Percentiles rank a stretch among this genome's conserved stretches.
Conservation (phyloP, 2,797 vertebrate species). For the Dendrocincla tyrannina region DNA sequence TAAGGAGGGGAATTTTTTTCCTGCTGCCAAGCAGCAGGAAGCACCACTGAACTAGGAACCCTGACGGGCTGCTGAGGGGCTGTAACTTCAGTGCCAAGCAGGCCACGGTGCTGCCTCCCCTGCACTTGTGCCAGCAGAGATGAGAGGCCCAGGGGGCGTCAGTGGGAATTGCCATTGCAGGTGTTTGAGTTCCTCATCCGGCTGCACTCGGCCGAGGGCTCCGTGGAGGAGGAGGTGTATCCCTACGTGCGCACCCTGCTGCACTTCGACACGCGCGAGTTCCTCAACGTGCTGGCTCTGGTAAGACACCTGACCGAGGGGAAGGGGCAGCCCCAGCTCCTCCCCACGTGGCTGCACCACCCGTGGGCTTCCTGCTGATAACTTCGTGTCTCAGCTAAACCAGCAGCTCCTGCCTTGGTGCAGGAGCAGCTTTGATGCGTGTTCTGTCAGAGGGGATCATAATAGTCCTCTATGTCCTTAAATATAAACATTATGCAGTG, state of each 20-base stretch:
- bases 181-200: slow-evolving; percentile 96
- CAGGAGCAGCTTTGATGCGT: not conserved
- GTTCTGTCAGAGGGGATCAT: not conserved
- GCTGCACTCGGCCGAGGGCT: slow-evolving; percentile 85
- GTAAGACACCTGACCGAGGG: slow-evolving; percentile 73
- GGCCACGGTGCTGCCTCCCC: not conserved
- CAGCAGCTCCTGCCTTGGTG: not conserved
- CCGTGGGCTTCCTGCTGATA: not conserved
- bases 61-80: not conserved
- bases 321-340: not conserved
- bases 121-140: not conserved
- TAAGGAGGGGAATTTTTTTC: not conserved
- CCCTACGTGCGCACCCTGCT: slow-evolving; percentile 89
- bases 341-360: not conserved
- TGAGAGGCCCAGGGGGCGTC: not conserved
- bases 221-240: slow-evolving; percentile 89
- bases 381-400: not conserved
- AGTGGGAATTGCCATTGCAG: slow-evolving; percentile 65
- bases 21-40: not conserved
- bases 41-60: not conserved
- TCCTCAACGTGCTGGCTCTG: slow-evolving; percentile 96
- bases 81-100: not conserved
- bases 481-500: not conserved
- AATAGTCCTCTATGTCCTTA: not conserved
- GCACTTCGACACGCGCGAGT: slow-evolving; percentile 95